Base-by-base conservation (phyloP, 2,113 vertebrate species). In the Engystomops pustulosus region DNA sequence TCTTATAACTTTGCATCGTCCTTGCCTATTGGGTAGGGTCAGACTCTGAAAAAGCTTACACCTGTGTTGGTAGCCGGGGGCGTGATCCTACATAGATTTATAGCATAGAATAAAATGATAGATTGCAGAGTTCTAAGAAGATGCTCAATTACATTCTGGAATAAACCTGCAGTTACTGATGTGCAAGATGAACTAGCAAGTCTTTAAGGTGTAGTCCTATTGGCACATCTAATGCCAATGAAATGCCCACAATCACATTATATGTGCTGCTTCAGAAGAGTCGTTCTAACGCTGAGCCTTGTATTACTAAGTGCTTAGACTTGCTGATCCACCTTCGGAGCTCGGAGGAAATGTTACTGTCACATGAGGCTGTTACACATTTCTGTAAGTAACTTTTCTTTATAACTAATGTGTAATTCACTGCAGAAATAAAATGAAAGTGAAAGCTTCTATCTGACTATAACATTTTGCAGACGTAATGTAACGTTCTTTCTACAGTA, bases 381-480 rank as follows among this genome's bases (percentile, higher is more conserved):
- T 45, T 2, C 27, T 18, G 27, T 1, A 34, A 65, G 60, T 32
- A 65, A 65, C 27, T 67, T 71, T 45, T 45, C 38, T 71, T 41
- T 49, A 74, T 10, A 27, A 9, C 14, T 11, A 58, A 15, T 60
- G 7, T 77, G 34, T n/a, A 36, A 36, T 58, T 76, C 17, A 34
- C 6, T 38, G 20, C 51, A 41, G 32, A 58, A 10, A 32, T 25
- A 80, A 80, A 81, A 32, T 72, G 80, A 82, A 82, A 82, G 68
- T 74, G 80, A 82, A 82, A 82, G 80, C 68, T 72, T 30, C 11
- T 3, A 8, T 41, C 23, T 27, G 71, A n/a, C 47, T 51, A 36
- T 23, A 41, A 58, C n/a, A 45, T 72, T 15, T 72, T 58, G 65
- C 65, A 65, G 77, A 45, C 30, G n/a, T 65, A 30, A n/a, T 79